Evolutionary conservation across 2,888 invertebrate genomes (phyloP).

Genomic region (Catocala fraxini): DNA sequence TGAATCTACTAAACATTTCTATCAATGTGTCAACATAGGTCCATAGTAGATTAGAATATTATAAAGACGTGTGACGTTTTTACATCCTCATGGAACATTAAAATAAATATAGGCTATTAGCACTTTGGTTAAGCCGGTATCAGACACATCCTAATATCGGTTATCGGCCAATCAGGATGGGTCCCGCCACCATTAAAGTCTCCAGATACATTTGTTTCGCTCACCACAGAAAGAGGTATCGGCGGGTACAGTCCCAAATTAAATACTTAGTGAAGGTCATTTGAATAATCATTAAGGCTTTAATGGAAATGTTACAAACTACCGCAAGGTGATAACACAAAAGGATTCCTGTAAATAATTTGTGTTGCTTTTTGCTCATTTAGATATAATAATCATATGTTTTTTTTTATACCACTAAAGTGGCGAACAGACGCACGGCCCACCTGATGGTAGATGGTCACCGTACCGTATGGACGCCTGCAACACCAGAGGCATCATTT

Average conservation of each 20-base stretch:
- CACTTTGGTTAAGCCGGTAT: conserved; percentile 46
- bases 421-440: too few relatives aligned
- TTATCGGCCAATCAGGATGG: conserved; percentile 58
- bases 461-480: too few relatives aligned
- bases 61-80: background rate
- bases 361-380: too few relatives aligned
- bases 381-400: too few relatives aligned
- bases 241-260: conserved; percentile 30
- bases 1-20: too few relatives aligned
- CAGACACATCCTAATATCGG: conserved; percentile 54
- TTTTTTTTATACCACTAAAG: too few relatives aligned
- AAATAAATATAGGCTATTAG: conserved; percentile 54
- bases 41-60: too few relatives aligned
- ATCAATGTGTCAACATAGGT: too few relatives aligned
- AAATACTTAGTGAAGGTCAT: conserved; percentile 24
- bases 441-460: too few relatives aligned
- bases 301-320: background rate
- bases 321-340: background rate
- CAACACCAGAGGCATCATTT: too few relatives aligned
- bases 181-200: conserved; percentile 31
- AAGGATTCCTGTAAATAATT: too few relatives aligned
- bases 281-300: conserved; percentile 20
- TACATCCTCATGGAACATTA: conserved; percentile 1
- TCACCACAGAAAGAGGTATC: conserved; percentile 37
- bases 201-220: conserved; percentile 46